Conservation (phyloP, 2,888 invertebrate genomes). For the Zaprionus obscuricornis region DNA sequence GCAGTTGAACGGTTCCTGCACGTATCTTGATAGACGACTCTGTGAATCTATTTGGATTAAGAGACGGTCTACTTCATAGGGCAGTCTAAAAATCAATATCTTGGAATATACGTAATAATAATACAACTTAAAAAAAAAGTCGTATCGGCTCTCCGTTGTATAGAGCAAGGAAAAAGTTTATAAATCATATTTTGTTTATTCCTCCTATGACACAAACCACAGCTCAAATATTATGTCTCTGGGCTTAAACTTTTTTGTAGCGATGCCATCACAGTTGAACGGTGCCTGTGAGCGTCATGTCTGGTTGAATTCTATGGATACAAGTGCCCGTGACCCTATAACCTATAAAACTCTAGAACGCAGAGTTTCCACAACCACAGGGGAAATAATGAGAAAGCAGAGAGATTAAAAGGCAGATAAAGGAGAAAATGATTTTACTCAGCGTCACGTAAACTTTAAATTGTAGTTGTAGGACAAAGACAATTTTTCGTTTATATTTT, state of each 20-base stretch:
- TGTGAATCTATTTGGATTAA: conserved; percentile 7
- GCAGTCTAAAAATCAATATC: too few species aligned
- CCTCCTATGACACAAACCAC: conserved; percentile 20
- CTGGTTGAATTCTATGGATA: conserved; percentile 26
- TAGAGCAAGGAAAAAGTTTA: conserved; percentile 54
- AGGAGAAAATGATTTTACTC: neutral
- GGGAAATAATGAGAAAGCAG: conserved; percentile 19
- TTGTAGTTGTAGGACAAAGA: conserved; percentile 46
- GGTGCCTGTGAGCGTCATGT: conserved; percentile 72
- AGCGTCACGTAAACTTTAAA: conserved; percentile 33
- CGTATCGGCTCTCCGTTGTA: conserved; percentile 1
- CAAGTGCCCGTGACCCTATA: conserved; percentile 1
- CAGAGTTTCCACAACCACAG: too few species aligned
- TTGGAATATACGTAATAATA: conserved; percentile 21
- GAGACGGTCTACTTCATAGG: conserved; percentile 27
- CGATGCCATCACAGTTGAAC: conserved; percentile 70
- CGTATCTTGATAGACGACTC: conserved; percentile 41
- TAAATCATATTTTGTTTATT: conserved; percentile 46
- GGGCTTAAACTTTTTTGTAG: conserved; percentile 63
- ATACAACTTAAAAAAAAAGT: too few species aligned
- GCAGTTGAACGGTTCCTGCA: conserved; percentile 57
- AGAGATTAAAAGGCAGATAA: neutral
- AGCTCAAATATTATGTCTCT: conserved; percentile 33
- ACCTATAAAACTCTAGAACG: neutral
- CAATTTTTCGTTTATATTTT: conserved; percentile 56